A percentile compares a stretch with the other conserved stretches of the same genome.
phyloP scores from a whole-genome alignment of 2,888 invertebrate species.

The Lepidocyrtinus sp. region DNA sequence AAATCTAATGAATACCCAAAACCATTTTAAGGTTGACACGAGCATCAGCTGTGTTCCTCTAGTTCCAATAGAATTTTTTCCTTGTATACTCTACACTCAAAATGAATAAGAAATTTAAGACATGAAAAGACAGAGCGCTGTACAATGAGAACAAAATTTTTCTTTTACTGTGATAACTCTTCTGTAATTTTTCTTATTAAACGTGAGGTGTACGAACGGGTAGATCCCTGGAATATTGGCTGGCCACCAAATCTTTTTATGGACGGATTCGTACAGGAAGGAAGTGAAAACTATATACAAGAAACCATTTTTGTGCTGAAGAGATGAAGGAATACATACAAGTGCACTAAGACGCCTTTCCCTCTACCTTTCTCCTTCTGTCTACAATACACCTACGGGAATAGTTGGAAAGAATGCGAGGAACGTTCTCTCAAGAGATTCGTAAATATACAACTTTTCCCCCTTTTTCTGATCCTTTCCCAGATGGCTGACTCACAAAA shows the following conservation, averaged over 20 bases:
- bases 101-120: no score
- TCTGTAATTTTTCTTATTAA: background rate
- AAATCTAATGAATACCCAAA: constrained; percentile 22
- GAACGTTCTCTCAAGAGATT: constrained; percentile 51
- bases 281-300: background rate
- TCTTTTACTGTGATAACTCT: background rate
- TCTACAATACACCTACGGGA: constrained; percentile 48
- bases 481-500: constrained; percentile 51
- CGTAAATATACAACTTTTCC: constrained; percentile 57
- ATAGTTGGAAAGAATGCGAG: constrained; percentile 50
- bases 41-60: constrained; percentile 34
- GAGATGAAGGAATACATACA: background rate
- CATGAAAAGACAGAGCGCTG: no score
- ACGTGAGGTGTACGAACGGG: background rate
- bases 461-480: constrained; percentile 46
- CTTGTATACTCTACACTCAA: no score
- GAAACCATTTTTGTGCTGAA: background rate
- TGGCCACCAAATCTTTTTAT: background rate
- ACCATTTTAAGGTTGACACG: constrained; percentile 37
- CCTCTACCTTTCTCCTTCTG: constrained; percentile 21
- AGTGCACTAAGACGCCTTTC: background rate
- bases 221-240: background rate
- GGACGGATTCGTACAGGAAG: background rate
- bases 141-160: background rate
- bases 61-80: no score